Base-by-base conservation (phyloP, 2,113 vertebrate species). In the Dicentrarchus labrax region DNA sequence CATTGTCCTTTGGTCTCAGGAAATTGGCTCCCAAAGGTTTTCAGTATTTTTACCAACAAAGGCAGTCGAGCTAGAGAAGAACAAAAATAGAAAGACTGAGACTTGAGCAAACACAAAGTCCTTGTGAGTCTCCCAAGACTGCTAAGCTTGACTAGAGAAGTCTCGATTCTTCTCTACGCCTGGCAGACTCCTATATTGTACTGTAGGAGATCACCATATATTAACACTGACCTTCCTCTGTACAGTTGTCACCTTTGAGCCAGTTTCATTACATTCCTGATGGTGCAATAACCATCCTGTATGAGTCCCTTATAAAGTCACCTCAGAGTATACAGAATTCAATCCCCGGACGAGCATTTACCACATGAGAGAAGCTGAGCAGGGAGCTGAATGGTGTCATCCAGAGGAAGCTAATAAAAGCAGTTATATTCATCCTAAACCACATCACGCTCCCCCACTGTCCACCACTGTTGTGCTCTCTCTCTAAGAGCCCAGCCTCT, bases 1-100 rank as follows among this genome's bases (percentile, higher is more conserved):
- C 41, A 17, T 68, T 78, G 70, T 88, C 65, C 65, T 86, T 80
- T 83, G 73, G 71, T 84, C 60, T 54, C 72, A 82, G 83, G 82
- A 94, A 93, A 92, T 93, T 91, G 83, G 72, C 85, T 92, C 87
- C 81, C 89, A 71, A 67, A 89, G 87, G 83, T 86, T 91, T 89
- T 83, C n/a, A 51, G 68, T 45, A 30, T 72, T 82, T 86, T 71
- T 51, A 83, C 15, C 69, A 84, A 84, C 48, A 84, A 86, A 91
- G 21, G 51, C 51, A 76, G 53, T 43, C 21, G 64, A 65, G 66
- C 69, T 39, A 7, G 56, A 80, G 15, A 38, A 85, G 64, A 73
- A 75, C 2, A 77, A 65, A 66, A 84, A 64, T 21, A 64, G 24
- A 76, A 13, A 24, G 3, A 70, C n/a, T 74, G 59, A 78, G 76